Evolutionary conservation across 1,140 invertebrate genomes (phyloP), one percentile per base, ranked within the genome.

Genomic region (Bombus sibiricus): DNA sequence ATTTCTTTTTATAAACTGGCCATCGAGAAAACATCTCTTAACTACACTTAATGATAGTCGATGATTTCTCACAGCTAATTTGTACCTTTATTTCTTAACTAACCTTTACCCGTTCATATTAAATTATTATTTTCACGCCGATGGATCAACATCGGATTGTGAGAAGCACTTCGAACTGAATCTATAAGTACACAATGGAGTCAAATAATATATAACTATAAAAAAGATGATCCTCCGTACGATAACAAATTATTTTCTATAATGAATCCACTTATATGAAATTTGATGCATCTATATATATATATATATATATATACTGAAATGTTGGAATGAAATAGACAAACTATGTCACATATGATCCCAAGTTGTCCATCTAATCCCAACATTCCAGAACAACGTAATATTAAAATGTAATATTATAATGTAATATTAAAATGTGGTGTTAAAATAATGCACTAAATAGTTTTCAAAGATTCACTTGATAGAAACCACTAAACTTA

Each of bases 81-180:
- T 80, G 78, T 80, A 80, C 78, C 78, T 80, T 80, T 37, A 80
- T 80, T 53, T 80, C 13, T 32, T 53, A 68, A 34, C 64, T 53
- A 80, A 80, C 8, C 1, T 41, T 32, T 68, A 68, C 12, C 32
- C 41, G 37, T 78, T 79, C 41, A n/a, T 53, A 34, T 78, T 79
- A 69, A 79, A 47, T 79, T 79, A 80, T n/a, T 53, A 80, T 22
- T 53, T 43, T 28, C 15, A 22, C 32, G 4, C 15, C 64, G 43
- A 80, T 69, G 78, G 32, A 69, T 80, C 78, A 80, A 80, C 78
- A 80, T 47, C 78, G 43, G 34, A 34, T 68, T 13, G 15, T 18
- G 4, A 53, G 15, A 76, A 12, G 34, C 6, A 10, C 73, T 41
- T 71, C 25, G 13, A 73, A 18, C 15, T 74, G 32, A 6, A 53